phyloP scores from a whole-genome alignment of 2,113 vertebrate species.

The Planiliza haematocheilus region DNA sequence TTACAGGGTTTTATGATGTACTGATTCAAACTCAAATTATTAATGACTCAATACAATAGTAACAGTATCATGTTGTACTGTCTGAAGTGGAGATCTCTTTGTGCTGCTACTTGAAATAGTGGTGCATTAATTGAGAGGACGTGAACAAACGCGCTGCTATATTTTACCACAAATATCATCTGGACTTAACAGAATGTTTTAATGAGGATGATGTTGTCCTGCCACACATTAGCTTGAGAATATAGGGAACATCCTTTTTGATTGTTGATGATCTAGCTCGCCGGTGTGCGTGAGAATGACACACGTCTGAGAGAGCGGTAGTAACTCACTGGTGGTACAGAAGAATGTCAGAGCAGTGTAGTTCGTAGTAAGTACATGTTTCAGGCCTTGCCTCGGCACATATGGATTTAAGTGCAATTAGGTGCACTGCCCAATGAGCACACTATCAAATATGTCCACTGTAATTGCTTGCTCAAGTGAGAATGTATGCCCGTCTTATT shows the following conservation, averaged over 20 bases:
- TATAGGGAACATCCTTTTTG: slow-evolving; percentile 4
- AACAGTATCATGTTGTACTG: neutral
- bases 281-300: slow-evolving; percentile 14
- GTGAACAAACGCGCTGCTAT: slow-evolving; percentile 52
- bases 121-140: slow-evolving; percentile 32
- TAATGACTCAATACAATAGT: neutral
- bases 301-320: slow-evolving; percentile 42
- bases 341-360: slow-evolving; percentile 60
- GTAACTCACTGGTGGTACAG: slow-evolving; percentile 27
- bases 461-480: slow-evolving; percentile 30
- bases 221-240: slow-evolving; percentile 13
- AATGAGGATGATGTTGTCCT: slow-evolving; percentile 5
- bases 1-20: slow-evolving; percentile 1
- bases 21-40: neutral
- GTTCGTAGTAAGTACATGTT: slow-evolving; percentile 55
- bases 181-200: slow-evolving; percentile 6
- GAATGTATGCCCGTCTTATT: slow-evolving; percentile 29
- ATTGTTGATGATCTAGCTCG: slow-evolving; percentile 22
- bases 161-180: slow-evolving; percentile 21
- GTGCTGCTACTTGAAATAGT: slow-evolving; percentile 14
- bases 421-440: slow-evolving; percentile 45
- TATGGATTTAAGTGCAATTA: slow-evolving; percentile 73
- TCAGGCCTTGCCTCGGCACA: slow-evolving; percentile 48
- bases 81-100: neutral
- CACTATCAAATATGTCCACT: slow-evolving; percentile 31